phyloP scores from a whole-genome alignment of 2,888 invertebrate genomes.

The Pseudococcus longispinus region DNA sequence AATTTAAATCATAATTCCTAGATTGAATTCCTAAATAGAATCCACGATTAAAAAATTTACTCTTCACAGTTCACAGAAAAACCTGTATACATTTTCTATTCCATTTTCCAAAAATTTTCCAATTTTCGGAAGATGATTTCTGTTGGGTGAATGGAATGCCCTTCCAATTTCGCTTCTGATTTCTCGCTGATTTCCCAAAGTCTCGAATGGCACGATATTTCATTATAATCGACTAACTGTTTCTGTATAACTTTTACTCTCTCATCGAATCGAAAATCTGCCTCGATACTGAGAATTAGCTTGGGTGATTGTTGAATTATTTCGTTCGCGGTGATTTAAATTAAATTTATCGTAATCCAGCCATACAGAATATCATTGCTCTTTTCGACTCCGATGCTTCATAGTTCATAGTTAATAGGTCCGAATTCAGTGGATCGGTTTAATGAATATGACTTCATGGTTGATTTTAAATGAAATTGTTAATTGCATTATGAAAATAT shows the following conservation, averaged over 20 bases:
- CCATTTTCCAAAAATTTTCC: no score
- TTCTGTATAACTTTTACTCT: neutral
- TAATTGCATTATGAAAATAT: slow-evolving; percentile 12
- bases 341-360: neutral
- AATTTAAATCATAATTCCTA: no score
- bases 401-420: neutral
- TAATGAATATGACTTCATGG: slow-evolving; percentile 14
- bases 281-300: neutral
- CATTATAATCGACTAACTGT: no score
- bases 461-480: neutral
- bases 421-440: neutral
- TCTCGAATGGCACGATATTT: no score
- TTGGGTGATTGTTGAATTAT: neutral
- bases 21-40: no score
- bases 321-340: neutral
- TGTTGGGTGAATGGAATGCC: no score
- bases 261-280: neutral
- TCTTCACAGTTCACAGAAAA: no score
- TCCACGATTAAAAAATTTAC: no score
- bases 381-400: neutral
- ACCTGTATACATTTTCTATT: no score
- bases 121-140: no score
- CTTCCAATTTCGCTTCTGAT: no score
- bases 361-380: neutral
- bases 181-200: no score